phyloP scores from a whole-genome alignment of 2,888 invertebrate species.

The Hydroisotoma schaefferi region DNA sequence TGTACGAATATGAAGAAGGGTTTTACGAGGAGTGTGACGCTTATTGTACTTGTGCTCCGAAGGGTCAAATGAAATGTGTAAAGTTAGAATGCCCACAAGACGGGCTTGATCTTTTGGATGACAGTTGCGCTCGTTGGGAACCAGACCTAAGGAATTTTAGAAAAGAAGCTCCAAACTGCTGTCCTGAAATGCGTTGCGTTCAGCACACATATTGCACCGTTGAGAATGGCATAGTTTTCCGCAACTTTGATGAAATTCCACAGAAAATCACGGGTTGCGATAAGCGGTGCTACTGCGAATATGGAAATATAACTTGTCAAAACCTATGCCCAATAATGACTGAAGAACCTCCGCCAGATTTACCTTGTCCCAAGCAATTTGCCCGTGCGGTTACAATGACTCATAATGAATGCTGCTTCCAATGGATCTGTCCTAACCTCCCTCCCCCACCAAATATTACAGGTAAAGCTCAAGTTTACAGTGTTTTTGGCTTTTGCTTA shows the following conservation, averaged over 20 bases:
- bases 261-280: conserved; percentile 71
- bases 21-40: conserved; percentile 79
- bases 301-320: conserved; percentile 80
- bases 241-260: conserved; percentile 80
- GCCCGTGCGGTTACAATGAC: conserved; percentile 64
- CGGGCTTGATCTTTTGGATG: conserved; percentile 77
- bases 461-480: neutral
- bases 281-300: conserved; percentile 75
- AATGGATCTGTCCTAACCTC: conserved; percentile 61
- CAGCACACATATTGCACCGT: conserved; percentile 78
- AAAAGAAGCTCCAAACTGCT: conserved; percentile 73
- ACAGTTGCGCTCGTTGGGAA: conserved; percentile 82
- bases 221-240: conserved; percentile 62
- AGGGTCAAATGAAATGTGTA: conserved; percentile 67
- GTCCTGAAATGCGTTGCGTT: conserved; percentile 73
- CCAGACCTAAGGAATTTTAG: conserved; percentile 68
- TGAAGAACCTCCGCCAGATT: conserved; percentile 67
- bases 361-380: conserved; percentile 66
- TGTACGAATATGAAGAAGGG: conserved; percentile 58
- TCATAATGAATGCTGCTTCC: conserved; percentile 79
- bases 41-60: conserved; percentile 69
- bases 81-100: conserved; percentile 78
- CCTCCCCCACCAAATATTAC: neutral
- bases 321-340: conserved; percentile 74
- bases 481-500: neutral